Conservation (phyloP, 2,797 vertebrate genomes). For the Pelobates cultripes region DNA sequence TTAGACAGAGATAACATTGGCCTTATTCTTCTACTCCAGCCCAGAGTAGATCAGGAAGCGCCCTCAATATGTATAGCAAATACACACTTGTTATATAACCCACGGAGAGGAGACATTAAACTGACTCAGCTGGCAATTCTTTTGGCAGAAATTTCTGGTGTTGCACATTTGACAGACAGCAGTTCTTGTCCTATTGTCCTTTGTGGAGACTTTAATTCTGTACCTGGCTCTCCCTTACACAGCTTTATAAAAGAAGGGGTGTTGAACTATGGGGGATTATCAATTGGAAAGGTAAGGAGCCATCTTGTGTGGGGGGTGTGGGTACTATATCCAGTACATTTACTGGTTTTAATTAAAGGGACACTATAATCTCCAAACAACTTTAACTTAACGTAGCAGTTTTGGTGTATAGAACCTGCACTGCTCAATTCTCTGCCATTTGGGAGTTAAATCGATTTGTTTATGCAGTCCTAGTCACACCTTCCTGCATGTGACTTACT, state of each 20-base stretch:
- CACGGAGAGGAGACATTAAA: constrained; percentile 92
- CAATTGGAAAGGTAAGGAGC: constrained; percentile 81
- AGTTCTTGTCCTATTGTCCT: constrained; percentile 81
- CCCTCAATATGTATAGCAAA: constrained; percentile 85
- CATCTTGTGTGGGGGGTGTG: too few relatives aligned
- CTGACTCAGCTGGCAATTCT: constrained; percentile 92
- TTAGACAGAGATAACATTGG: constrained; percentile 94
- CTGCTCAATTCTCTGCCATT: too few relatives aligned
- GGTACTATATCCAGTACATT: too few relatives aligned
- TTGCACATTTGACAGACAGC: constrained; percentile 76
- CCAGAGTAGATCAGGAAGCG: constrained; percentile 59
- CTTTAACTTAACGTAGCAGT: too few relatives aligned
- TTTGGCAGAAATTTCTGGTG: constrained; percentile 84
- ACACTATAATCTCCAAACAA: too few relatives aligned
- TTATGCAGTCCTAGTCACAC: too few relatives aligned
- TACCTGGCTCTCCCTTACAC: constrained; percentile 89
- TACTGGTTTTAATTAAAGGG: too few relatives aligned
- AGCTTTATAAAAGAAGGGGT: constrained; percentile 84
- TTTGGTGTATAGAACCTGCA: too few relatives aligned
- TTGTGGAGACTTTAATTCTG: constrained; percentile 95
- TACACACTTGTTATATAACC: constrained; percentile 94
- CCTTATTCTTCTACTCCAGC: constrained; percentile 84
- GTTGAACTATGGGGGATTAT: constrained; percentile 83
- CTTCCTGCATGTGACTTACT: too few relatives aligned
- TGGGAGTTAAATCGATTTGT: too few relatives aligned